phyloP scores from a whole-genome alignment of 2,113 vertebrate genomes.

The Xiphorhynchus elegans region DNA sequence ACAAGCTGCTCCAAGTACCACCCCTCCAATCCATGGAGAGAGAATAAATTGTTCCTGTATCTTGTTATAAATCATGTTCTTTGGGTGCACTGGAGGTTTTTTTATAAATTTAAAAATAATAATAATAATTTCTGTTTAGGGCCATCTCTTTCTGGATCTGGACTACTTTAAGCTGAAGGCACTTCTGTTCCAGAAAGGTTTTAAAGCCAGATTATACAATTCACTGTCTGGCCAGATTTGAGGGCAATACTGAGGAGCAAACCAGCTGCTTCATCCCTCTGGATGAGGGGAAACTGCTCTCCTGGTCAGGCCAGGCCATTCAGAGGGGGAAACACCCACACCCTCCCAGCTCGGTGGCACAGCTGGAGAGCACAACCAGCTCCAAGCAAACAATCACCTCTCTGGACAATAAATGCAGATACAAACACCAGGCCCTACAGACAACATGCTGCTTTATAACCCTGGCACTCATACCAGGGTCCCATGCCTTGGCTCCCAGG shows the following conservation, averaged over 20 bases:
- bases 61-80: conserved; percentile 69
- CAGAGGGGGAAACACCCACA: rapidly evolving
- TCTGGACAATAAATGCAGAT: conserved; percentile 48
- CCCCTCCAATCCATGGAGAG: conserved; percentile 77
- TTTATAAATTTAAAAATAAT: background rate
- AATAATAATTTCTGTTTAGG: conserved; percentile 18
- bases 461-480: background rate
- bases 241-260: rapidly evolving
- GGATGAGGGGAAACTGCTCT: background rate
- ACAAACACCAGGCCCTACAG: background rate
- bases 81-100: background rate
- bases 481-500: conserved; percentile 17
- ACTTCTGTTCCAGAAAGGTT: background rate
- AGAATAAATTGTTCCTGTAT: conserved; percentile 75
- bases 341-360: background rate
- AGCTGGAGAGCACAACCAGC: background rate
- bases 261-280: background rate
- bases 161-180: background rate
- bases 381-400: background rate
- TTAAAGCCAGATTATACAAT: background rate
- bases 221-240: background rate
- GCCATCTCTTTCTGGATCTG: background rate
- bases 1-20: conserved; percentile 81
- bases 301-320: background rate
- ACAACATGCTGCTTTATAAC: background rate